A percentile compares a stretch with the other conserved stretches of the same genome.
Conservation (phyloP, 2,888 invertebrate species). For the Petrophora chlorosata region DNA sequence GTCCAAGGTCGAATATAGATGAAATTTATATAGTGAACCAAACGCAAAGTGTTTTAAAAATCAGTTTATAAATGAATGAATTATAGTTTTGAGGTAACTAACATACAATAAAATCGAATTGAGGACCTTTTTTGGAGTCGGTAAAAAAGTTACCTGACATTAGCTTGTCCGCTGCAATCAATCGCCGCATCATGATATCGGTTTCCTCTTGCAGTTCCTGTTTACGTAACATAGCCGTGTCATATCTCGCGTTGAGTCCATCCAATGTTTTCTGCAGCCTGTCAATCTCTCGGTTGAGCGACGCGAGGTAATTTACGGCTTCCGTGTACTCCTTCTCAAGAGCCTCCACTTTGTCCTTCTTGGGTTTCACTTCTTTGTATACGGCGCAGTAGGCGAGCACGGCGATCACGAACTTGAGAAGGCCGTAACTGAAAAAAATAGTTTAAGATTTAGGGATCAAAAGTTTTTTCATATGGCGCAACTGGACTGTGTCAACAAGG, state of each 20-base stretch:
- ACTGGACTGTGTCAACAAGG: too few species aligned
- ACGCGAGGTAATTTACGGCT: constrained; percentile 84
- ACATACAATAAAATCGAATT: too few species aligned
- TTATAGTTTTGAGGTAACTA: too few species aligned
- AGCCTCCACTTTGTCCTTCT: constrained; percentile 91
- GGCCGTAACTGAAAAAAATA: constrained; percentile 81
- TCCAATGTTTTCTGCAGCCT: constrained; percentile 88
- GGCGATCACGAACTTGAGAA: constrained; percentile 93
- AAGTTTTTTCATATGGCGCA: too few species aligned
- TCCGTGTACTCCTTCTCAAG: constrained; percentile 89
- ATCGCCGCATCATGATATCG: constrained; percentile 90
- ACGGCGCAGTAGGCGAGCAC: constrained; percentile 96
- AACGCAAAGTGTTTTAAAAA: too few species aligned
- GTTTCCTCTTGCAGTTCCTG: constrained; percentile 91
- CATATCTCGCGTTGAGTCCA: constrained; percentile 89
- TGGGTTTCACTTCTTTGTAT: constrained; percentile 92
- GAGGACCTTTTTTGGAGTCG: too few species aligned
- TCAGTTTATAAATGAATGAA: too few species aligned
- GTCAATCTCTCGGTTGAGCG: constrained; percentile 89
- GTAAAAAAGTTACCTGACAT: constrained; percentile 79
- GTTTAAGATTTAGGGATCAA: too few species aligned
- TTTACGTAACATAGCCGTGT: constrained; percentile 87
- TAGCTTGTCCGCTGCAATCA: constrained; percentile 93
- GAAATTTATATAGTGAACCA: too few species aligned
- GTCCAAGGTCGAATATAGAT: too few species aligned